phyloP scores from a whole-genome alignment of 2,113 vertebrate genomes.

The Propithecus coquereli region DNA sequence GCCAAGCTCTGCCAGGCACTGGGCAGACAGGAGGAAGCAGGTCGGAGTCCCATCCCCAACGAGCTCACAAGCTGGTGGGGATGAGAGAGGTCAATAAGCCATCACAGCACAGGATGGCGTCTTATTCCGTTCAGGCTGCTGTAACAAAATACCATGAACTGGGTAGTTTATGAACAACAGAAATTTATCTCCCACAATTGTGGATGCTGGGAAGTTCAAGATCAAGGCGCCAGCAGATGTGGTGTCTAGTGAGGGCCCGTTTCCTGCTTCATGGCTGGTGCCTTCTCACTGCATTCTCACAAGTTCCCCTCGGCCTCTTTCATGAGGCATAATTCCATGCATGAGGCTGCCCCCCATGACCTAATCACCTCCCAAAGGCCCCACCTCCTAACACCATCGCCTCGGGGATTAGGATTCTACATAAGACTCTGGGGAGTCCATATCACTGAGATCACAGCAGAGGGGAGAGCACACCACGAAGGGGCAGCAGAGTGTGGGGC shows the following conservation, averaged over 20 bases:
- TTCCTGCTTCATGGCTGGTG: neutral
- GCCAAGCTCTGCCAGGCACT: neutral
- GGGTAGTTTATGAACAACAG: neutral
- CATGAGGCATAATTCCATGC: neutral
- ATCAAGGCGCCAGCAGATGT: neutral
- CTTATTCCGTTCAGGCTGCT: neutral
- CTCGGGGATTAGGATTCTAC: neutral
- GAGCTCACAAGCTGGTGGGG: neutral
- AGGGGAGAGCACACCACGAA: neutral
- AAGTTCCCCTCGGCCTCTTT: neutral
- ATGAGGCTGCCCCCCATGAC: neutral
- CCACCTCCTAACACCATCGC: neutral
- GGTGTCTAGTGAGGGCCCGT: neutral
- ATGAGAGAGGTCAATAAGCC: neutral
- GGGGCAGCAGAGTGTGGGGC: no score
- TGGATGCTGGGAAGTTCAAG: neutral
- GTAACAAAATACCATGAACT: neutral
- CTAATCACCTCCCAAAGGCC: neutral
- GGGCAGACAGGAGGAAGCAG: neutral
- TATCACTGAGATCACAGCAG: neutral
- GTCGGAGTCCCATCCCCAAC: neutral
- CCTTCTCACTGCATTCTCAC: neutral
- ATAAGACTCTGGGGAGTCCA: neutral
- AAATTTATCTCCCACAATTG: neutral
- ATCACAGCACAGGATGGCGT: neutral